Percentiles rank a stretch among this genome's conserved stretches.
phyloP scores from a whole-genome alignment of 2,797 vertebrate species.

The Sebastes reedi region DNA sequence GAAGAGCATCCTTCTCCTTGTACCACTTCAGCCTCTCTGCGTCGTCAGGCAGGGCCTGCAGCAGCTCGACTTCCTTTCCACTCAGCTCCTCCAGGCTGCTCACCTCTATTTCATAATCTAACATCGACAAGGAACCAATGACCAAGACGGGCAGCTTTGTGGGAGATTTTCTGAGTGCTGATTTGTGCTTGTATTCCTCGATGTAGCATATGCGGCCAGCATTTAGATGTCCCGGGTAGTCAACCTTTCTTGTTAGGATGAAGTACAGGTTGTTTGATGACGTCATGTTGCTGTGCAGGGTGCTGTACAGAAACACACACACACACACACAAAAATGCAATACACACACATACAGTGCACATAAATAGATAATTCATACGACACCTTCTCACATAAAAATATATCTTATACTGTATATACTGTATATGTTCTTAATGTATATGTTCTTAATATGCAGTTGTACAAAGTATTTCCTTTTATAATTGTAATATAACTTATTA shows the following conservation, averaged over 20 bases:
- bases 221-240: accelerated
- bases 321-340: conserved; percentile 9
- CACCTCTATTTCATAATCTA: accelerated
- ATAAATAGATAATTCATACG: too few relatives aligned
- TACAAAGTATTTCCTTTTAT: too few relatives aligned
- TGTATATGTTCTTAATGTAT: too few relatives aligned
- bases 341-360: too few relatives aligned
- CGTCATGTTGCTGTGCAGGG: conserved; percentile 39
- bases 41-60: conserved; percentile 67
- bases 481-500: too few relatives aligned
- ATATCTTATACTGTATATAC: too few relatives aligned
- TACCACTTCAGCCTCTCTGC: conserved; percentile 73
- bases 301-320: neutral
- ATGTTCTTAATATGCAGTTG: accelerated
- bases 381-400: too few relatives aligned
- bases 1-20: conserved; percentile 55
- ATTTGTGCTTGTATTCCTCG: neutral
- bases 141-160: conserved; percentile 37
- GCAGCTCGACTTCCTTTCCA: conserved; percentile 52
- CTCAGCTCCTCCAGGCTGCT: conserved; percentile 55
- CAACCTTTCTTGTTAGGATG: conserved; percentile 71
- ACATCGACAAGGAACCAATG: accelerated
- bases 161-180: accelerated
- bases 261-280: conserved; percentile 65
- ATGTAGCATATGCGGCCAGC: conserved; percentile 77